These are phyloP conservation scores for Morelia viridis DNA, from an alignment of 2,797 vertebrate genomes.

Conservation along the genomic window DNA sequence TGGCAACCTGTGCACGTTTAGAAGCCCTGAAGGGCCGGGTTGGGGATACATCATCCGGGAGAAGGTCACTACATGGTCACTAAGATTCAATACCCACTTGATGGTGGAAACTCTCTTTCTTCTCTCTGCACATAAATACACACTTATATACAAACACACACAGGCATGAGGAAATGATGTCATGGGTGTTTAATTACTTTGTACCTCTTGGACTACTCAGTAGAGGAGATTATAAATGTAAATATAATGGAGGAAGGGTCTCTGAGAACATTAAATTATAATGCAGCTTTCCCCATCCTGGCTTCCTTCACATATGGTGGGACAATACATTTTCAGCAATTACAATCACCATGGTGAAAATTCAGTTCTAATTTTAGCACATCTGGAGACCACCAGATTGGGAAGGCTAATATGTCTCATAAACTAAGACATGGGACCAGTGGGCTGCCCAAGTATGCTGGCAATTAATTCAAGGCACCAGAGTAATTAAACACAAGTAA, in stretches of 20 bases:
- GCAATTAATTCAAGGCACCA: slow-evolving; percentile 6
- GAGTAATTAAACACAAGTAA: background rate
- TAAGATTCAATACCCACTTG: background rate
- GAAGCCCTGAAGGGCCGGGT: background rate
- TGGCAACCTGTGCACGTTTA: background rate
- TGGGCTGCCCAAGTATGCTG: background rate
- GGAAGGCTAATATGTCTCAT: background rate
- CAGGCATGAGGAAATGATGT: background rate
- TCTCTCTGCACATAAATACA: background rate
- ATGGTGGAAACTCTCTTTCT: background rate
- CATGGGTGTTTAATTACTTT: background rate
- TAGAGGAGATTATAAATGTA: background rate
- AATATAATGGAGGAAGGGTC: background rate
- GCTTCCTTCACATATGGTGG: background rate
- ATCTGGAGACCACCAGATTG: background rate
- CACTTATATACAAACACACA: background rate
- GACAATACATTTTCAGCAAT: background rate
- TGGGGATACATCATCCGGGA: background rate
- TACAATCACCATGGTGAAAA: background rate
- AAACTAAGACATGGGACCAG: background rate
- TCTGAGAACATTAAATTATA: background rate
- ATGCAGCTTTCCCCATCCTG: background rate
- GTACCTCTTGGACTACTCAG: background rate
- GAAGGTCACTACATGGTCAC: background rate
- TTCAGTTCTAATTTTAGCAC: background rate